Base-by-base conservation (phyloP, 1,140 invertebrate species). In the Tetramorium simillimum region DNA sequence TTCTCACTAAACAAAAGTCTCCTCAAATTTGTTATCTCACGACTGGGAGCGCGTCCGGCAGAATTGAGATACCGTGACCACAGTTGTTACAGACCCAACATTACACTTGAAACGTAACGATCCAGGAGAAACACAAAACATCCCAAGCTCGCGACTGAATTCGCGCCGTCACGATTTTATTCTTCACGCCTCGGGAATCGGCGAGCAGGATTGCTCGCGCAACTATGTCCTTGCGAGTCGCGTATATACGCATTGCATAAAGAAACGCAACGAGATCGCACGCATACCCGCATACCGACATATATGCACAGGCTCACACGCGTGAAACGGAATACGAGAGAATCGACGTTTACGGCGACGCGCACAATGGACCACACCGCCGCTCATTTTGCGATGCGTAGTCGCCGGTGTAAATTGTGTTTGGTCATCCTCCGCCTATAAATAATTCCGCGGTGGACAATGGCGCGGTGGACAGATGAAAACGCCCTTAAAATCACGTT, bases 381-480 rank as follows among this genome's bases (percentile, higher is more conserved):
- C 24, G 21, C 28, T 78, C n/a, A 60, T 58, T 73, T 72, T 56
- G 60, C 28, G 33, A 80, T 28, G 76, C 56, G 65, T 65, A 40
- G 9, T 46, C 80, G 62, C 67, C 77, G 73, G 24, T 73, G 86
- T 88, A 90, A 90, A 92, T 91, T 89, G 84, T 91, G 93, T 93
- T 92, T 91, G 92, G 92, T 94, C 93, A 94, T 93, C 92, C 91
- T 92, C 51, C 14, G 82, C 40, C 93, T 90, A 93, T 94, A 94
- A 94, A 94, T 93, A 92, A 91, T 92, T 91, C 77, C 67, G 33
- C 70, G 40, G 67, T 43, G 86, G 70, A 93, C 92, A 92, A 92
- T 91, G 46, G 88, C 6, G 85, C 51, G 67, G 86, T 49, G 88
- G 88, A 90, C 92, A 93, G 92, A 92, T 92, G 93, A 90, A 73